phyloP scores from a whole-genome alignment of 2,113 vertebrate genomes.

The Melanerpes formicivorus region DNA sequence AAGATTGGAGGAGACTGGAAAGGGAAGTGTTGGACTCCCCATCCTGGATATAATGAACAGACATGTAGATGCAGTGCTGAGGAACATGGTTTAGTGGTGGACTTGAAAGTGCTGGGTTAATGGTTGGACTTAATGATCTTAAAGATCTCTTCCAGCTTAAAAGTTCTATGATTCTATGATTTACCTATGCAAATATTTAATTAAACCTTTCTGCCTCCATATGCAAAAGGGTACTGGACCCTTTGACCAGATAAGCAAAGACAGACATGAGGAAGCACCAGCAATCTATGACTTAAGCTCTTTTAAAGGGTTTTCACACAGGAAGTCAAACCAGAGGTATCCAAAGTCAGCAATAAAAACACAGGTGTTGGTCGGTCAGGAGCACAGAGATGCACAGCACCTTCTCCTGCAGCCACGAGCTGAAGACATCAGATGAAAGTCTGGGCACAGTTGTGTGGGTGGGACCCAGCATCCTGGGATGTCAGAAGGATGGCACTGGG shows the following conservation, averaged over 20 bases:
- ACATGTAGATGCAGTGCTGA: too few species aligned
- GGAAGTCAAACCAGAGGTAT: not conserved
- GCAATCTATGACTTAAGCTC: not conserved
- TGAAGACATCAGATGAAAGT: fast-evolving
- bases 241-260: not conserved
- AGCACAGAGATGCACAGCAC: not conserved
- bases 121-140: too few species aligned
- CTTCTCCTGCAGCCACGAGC: not conserved
- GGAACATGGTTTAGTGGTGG: too few species aligned
- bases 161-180: too few species aligned
- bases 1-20: too few species aligned
- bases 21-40: too few species aligned
- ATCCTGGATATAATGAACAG: too few species aligned
- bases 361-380: not conserved
- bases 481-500: not conserved
- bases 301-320: not conserved
- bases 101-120: too few species aligned
- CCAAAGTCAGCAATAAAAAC: not conserved
- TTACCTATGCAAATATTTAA: not conserved
- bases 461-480: not conserved
- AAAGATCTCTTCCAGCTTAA: too few species aligned
- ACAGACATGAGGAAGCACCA: not conserved
- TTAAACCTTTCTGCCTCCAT: not conserved
- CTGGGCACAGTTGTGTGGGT: fast-evolving
- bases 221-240: not conserved